phyloP scores from a whole-genome alignment of 2,797 vertebrate species.

The Sternarchorhynchus goeldii region DNA sequence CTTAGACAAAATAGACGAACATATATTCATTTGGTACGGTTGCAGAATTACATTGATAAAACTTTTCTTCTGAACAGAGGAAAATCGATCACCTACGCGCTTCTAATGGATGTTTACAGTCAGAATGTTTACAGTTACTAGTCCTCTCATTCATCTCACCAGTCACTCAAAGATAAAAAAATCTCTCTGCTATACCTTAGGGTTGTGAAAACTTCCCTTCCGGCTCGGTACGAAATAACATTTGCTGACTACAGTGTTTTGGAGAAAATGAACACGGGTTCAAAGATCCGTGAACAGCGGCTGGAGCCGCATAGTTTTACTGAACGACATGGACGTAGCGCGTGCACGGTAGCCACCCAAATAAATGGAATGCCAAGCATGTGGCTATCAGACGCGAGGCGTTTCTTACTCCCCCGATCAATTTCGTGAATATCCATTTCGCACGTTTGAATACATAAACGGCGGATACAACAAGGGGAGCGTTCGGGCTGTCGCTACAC shows the following conservation, averaged over 20 bases:
- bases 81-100: too few species aligned
- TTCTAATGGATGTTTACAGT: background rate
- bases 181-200: background rate
- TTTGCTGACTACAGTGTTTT: background rate
- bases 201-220: constrained; percentile 2
- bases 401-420: background rate
- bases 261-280: background rate
- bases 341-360: constrained; percentile 15
- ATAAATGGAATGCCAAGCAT: constrained; percentile 48
- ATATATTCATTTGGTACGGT: background rate
- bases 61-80: background rate
- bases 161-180: background rate
- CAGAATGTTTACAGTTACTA: background rate
- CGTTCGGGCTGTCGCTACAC: background rate
- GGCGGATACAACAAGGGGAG: background rate
- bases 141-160: background rate
- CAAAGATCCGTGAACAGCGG: background rate
- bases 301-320: constrained; percentile 12
- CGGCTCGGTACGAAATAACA: background rate
- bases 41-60: background rate
- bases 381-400: constrained; percentile 17
- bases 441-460: constrained; percentile 10
- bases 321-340: background rate
- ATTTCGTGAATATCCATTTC: background rate
- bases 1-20: background rate